Evolutionary conservation across 1,140 invertebrate genomes (phyloP).

Genomic region (Ceratosolen fusciceps): DNA sequence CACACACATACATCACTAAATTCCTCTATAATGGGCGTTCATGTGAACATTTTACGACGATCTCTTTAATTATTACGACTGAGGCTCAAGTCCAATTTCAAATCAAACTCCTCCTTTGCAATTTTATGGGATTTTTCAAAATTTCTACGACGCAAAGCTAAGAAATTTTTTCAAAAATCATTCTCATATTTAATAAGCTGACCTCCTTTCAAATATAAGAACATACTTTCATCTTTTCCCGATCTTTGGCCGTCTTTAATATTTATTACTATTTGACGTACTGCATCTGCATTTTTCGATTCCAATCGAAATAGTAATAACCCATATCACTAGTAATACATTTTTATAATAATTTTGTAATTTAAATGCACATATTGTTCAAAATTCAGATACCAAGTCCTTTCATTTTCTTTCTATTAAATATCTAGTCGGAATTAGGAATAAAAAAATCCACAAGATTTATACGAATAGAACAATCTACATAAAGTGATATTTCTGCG

Average conservation of each 20-base stretch:
- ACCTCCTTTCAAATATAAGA: neutral
- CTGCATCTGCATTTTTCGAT: neutral
- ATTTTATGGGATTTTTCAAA: too few species aligned
- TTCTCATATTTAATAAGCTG: too few species aligned
- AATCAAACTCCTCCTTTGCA: neutral
- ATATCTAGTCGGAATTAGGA: neutral
- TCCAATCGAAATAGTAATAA: too few species aligned
- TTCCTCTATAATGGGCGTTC: neutral
- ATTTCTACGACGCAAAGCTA: too few species aligned
- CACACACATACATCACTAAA: neutral
- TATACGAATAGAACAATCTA: neutral
- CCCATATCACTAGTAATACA: neutral
- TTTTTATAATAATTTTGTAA: neutral
- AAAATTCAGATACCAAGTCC: too few species aligned
- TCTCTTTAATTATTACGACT: neutral
- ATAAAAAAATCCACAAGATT: neutral
- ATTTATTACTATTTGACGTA: neutral
- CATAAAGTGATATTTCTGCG: neutral
- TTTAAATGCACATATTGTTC: neutral
- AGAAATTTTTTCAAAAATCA: too few species aligned
- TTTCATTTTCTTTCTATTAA: too few species aligned
- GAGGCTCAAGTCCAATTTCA: neutral
- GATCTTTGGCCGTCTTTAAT: neutral
- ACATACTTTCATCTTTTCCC: neutral
- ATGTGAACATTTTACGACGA: neutral